Conservation (phyloP, 2,797 vertebrate species). For the Echeneis naucrates region DNA sequence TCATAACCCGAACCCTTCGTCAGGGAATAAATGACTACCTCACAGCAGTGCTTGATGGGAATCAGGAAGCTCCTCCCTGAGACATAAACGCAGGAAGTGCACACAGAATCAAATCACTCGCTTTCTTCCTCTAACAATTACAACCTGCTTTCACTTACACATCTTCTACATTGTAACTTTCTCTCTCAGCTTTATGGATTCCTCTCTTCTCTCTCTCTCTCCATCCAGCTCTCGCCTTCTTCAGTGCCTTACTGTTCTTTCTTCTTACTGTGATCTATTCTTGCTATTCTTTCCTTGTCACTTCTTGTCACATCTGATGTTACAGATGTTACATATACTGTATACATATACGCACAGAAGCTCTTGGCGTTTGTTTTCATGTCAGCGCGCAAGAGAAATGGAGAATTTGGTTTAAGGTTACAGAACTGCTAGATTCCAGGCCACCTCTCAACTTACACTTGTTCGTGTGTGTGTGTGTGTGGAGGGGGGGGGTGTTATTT, state of each 20-base stretch:
- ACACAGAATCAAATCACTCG: conserved; percentile 47
- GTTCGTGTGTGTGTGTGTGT: conserved; percentile 32
- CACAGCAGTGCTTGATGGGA: conserved; percentile 54
- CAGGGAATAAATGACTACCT: conserved; percentile 62
- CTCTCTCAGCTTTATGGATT: background rate
- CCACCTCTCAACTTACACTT: conserved; percentile 30
- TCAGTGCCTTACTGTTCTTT: background rate
- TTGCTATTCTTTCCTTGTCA: background rate
- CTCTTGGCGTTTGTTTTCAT: conserved; percentile 40
- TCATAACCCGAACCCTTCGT: conserved; percentile 57
- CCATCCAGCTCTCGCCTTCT: conserved; percentile 7
- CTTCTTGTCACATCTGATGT: conserved; percentile 3
- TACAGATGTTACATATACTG: background rate
- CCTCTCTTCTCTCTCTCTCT: background rate
- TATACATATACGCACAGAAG: background rate
- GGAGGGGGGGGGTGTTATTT: conserved; percentile 25
- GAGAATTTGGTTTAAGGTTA: conserved; percentile 32
- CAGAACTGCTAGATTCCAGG: conserved; percentile 20
- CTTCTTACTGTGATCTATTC: background rate
- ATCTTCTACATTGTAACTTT: background rate
- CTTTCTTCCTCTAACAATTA: conserved; percentile 25
- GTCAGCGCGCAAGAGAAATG: background rate
- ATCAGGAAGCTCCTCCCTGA: conserved; percentile 77
- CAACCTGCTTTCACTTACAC: conserved; percentile 26
- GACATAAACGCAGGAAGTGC: conserved; percentile 68